phyloP scores from a whole-genome alignment of 2,797 vertebrate species.

The Thamnophis elegans region DNA sequence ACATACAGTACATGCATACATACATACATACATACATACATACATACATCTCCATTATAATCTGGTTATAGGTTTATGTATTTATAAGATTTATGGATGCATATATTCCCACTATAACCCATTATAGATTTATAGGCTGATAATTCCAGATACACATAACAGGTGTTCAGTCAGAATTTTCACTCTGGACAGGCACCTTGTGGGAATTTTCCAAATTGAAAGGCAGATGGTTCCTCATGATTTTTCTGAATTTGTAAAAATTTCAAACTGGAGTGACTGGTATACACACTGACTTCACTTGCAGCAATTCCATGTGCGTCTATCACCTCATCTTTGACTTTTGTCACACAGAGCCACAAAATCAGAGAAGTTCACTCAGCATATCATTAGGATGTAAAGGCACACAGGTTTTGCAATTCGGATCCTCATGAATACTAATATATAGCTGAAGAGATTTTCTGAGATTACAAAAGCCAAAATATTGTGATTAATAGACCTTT shows the following conservation, averaged over 20 bases:
- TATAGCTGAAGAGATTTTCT: not conserved
- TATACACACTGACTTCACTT: not conserved
- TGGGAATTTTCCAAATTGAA: not conserved
- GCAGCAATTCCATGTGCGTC: not conserved
- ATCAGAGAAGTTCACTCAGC: not conserved
- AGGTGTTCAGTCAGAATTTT: slow-evolving; percentile 12
- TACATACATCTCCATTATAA: too few species aligned
- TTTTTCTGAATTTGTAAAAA: not conserved
- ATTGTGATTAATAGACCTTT: not conserved
- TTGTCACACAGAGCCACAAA: not conserved
- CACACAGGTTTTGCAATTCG: not conserved
- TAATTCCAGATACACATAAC: slow-evolving; percentile 3
- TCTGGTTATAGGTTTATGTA: not conserved
- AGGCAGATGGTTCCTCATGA: not conserved
- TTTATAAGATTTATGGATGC: not conserved
- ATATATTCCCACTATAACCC: not conserved
- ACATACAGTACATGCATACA: too few species aligned
- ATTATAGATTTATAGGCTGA: not conserved
- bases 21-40: too few species aligned
- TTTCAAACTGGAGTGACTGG: not conserved
- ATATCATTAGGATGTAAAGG: not conserved
- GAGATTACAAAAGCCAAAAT: not conserved
- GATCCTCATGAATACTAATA: not conserved
- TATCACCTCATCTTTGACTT: not conserved
- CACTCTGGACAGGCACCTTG: not conserved